phyloP scores from a whole-genome alignment of 2,888 invertebrate species.

The Ephialtes manifestator region DNA sequence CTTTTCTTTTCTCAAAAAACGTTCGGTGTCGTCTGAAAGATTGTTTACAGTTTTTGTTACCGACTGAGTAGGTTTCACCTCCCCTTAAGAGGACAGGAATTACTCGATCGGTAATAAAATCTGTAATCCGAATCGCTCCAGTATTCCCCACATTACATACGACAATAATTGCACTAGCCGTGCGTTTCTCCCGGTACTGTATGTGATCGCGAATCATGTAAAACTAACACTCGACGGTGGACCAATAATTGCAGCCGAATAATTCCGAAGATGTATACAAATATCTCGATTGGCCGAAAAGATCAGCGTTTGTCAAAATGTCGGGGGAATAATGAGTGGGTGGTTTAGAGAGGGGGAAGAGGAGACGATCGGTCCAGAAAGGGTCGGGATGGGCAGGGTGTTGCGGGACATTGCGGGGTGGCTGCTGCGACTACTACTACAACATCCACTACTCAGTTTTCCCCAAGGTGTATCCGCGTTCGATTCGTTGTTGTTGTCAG shows the following conservation, averaged over 20 bases:
- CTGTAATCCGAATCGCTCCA: too few species aligned
- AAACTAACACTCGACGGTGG: too few species aligned
- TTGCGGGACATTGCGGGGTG: slow-evolving; percentile 26
- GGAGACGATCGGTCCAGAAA: background rate
- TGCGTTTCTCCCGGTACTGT: background rate
- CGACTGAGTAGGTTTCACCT: too few species aligned
- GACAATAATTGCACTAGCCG: too few species aligned
- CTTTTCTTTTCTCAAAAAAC: too few species aligned
- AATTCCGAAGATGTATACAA: background rate
- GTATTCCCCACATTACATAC: too few species aligned
- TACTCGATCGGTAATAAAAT: too few species aligned
- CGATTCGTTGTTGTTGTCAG: slow-evolving; percentile 61
- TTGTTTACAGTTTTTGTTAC: too few species aligned
- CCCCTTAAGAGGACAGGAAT: too few species aligned
- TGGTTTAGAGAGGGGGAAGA: background rate
- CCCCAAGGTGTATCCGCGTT: slow-evolving; percentile 45
- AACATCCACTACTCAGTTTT: slow-evolving; percentile 1
- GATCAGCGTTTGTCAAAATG: background rate
- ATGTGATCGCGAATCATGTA: background rate
- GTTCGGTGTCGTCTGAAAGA: too few species aligned
- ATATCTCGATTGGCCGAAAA: background rate
- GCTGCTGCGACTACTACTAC: slow-evolving; percentile 12
- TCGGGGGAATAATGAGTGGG: background rate
- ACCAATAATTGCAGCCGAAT: slow-evolving; percentile 9
- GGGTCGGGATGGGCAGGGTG: background rate